These are phyloP conservation scores for Anoplolepis gracilipes DNA, from an alignment of 1,140 invertebrate species.

Conservation along the genomic window DNA sequence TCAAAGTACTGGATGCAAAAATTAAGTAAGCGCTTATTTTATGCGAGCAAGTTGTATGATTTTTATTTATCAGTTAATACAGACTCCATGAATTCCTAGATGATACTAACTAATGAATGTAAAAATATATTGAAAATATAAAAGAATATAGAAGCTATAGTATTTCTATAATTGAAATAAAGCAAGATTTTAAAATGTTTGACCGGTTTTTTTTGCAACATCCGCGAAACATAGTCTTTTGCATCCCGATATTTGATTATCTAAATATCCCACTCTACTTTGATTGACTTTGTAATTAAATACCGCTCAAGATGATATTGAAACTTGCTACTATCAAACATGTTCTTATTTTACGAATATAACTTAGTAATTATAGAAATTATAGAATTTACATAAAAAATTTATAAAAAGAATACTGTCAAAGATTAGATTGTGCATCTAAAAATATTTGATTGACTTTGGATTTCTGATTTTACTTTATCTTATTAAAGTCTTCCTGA, in stretches of 20 bases:
- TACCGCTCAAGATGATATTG: conserved; percentile 41
- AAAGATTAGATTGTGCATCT: neutral
- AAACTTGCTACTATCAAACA: conserved; percentile 31
- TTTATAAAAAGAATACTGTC: neutral
- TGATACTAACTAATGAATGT: neutral
- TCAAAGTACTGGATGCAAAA: conserved; percentile 29
- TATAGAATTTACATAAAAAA: neutral
- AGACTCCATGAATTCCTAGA: neutral
- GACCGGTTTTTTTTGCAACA: too few species aligned
- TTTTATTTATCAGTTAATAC: neutral
- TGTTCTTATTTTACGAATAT: neutral
- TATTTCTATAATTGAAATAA: neutral
- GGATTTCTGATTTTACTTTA: conserved; percentile 2
- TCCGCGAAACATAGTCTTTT: neutral
- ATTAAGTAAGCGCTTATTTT: neutral
- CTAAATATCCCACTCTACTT: conserved; percentile 54
- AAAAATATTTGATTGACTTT: neutral
- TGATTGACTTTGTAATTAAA: conserved; percentile 78
- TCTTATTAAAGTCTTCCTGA: conserved; percentile 33
- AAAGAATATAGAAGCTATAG: neutral
- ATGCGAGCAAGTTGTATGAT: neutral
- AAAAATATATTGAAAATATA: conserved; percentile 14
- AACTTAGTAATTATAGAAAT: neutral
- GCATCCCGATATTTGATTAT: conserved; percentile 60
- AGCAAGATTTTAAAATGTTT: neutral